Evolutionary conservation across 1,140 invertebrate species (phyloP).

Genomic region (Drosophila neocordata): DNA sequence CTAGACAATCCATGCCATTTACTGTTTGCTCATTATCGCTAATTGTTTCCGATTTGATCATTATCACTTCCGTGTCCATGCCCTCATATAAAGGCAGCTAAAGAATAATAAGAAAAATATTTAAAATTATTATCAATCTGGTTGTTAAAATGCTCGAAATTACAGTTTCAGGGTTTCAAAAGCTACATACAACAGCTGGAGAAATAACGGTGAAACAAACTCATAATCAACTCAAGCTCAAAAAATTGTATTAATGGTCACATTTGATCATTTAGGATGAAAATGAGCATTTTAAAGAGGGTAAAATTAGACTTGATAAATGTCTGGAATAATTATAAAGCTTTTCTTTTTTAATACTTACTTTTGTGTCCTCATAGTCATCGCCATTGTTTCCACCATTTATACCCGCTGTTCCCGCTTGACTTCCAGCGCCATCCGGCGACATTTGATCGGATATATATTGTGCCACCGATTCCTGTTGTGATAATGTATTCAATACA

Average conservation of each 20-base stretch:
- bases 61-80: constrained; percentile 76
- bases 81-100: constrained; percentile 64
- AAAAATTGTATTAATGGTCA: too few species aligned
- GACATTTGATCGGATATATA: constrained; percentile 77
- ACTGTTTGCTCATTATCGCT: constrained; percentile 80
- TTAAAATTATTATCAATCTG: background rate
- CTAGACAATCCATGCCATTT: constrained; percentile 69
- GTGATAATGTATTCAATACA: constrained; percentile 74
- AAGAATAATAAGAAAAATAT: background rate
- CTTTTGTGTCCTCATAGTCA: constrained; percentile 78
- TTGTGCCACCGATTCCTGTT: constrained; percentile 72
- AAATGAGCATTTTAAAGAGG: too few species aligned
- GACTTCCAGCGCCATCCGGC: constrained; percentile 61
- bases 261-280: too few species aligned
- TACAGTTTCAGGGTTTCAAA: too few species aligned
- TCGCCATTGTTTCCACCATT: constrained; percentile 52
- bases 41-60: constrained; percentile 80
- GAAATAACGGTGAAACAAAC: too few species aligned
- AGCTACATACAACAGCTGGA: too few species aligned
- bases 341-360: constrained; percentile 22
- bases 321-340: too few species aligned
- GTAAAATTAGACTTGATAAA: too few species aligned
- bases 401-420: constrained; percentile 17
- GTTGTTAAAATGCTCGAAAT: too few species aligned
- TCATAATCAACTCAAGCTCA: too few species aligned